phyloP scores from a whole-genome alignment of 2,113 vertebrate genomes.

The Maccullochella peelii region DNA sequence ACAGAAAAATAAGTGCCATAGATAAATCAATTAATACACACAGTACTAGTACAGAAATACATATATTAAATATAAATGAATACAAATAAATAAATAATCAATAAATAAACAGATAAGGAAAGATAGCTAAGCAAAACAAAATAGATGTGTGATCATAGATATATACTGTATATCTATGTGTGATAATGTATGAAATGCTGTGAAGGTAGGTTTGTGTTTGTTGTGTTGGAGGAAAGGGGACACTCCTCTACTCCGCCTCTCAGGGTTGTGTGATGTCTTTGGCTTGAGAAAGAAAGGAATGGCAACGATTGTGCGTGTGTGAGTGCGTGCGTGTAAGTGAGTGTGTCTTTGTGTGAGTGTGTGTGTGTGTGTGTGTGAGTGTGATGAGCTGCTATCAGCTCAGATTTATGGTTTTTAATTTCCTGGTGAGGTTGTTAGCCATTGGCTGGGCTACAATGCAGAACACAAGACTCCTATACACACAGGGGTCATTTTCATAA shows the following conservation, averaged over 20 bases:
- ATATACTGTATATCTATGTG: no score
- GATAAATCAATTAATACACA: no score
- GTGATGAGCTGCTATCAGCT: constrained; percentile 86
- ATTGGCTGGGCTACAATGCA: constrained; percentile 93
- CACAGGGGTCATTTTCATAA: constrained; percentile 92
- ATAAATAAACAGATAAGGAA: no score
- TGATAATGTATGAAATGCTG: no score
- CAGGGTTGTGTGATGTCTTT: constrained; percentile 71
- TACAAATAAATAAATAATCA: no score
- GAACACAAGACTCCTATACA: constrained; percentile 91
- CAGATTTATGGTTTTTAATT: constrained; percentile 99
- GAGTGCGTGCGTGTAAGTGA: neutral
- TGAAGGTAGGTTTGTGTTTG: no score
- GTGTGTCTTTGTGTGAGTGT: constrained; percentile 23
- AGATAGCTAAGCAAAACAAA: no score
- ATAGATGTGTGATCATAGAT: no score
- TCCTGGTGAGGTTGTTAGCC: constrained; percentile 92
- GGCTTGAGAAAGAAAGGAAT: constrained; percentile 71
- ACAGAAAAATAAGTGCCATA: no score
- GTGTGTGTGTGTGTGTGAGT: neutral
- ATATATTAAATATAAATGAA: no score
- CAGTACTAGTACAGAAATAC: no score
- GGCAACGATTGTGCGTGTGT: constrained; percentile 44
- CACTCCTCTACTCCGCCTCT: constrained; percentile 39
- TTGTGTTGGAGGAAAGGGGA: no score